Base-by-base conservation (phyloP, 2,888 invertebrate genomes). In the Neelides folsomi region DNA sequence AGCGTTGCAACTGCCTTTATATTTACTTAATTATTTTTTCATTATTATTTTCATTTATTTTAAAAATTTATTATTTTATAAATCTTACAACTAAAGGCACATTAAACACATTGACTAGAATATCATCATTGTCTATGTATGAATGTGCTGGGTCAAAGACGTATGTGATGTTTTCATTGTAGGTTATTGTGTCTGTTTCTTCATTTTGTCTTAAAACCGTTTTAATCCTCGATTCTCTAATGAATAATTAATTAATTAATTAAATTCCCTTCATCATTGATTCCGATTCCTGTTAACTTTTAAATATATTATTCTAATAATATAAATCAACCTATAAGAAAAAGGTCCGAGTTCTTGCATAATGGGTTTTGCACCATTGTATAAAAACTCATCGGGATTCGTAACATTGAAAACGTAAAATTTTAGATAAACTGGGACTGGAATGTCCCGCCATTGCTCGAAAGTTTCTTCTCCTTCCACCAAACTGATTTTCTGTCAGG, bases 321-420 rank as follows among this genome's bases (percentile, higher is more conserved):
- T 19, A 1, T 36, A 34, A 15, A 15, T 50, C 19, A 38, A 54
- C 53, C 51, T 48, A 45, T 58, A 58, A 18, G 52, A 48, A 45
- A 55, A 58, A 13, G 58, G 58, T n/a, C 58, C 58, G 10, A 12
- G 47, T 36, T 55, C 58, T 5, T 34, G 38, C 35, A 53, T 53
- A 2, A 15, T 19, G 2, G 50, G 44, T 44, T 42, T 56, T 18
- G 36, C 48, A 13, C 42, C 50, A 10, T 1, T 16, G 36, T 49
- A 37, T 20, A 20, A n/a, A 36, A 35, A 20, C 36, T 10, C 52
- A 15, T 49, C 49, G 1, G 52, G 50, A 16, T 55, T 49, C 1
- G 35, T 37, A 1, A 45, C 4, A 18, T 47, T 37, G 34, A 38
- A 54, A 42, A 54, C 19, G 12, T 54, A 51, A 20, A 54, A 50